Evolutionary conservation across 2,888 invertebrate species (phyloP), one percentile per base, ranked within the genome.

Genomic region (Trissoscelio sp.): DNA sequence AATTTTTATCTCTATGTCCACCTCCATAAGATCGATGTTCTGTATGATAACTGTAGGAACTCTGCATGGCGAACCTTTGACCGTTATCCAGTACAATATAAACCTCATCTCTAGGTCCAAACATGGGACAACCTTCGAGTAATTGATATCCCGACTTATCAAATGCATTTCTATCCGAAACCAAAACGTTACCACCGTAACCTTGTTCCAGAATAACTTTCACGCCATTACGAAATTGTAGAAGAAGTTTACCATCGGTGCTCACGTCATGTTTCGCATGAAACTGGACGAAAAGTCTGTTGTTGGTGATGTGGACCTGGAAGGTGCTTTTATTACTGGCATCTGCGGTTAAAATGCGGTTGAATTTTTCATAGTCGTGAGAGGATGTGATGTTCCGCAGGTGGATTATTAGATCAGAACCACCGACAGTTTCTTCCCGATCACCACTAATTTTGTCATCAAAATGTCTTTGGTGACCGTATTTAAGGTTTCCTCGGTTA

Each of bases 201-300:
- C 77, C 70, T 77, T 90, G 86, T 16, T 87, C 85, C 24, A 90
- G 81, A 3, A 88, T 87, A 3, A 89, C 88, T 75, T 77, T 85
- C 3, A 86, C 83, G 0, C 89, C 88, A 14, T 89, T 87, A 18
- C 86, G 84, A 51, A 90, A 88, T 28, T 90, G 88, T 3, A 90
- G 83, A 62, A 87, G 88, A 6, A 89, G 87, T 18, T 77, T 87
- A 0, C 84, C 83, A 18, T 89, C 88, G 0, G 72, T 80, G 0
- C 86, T 79, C 0, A 86, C 75, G 2, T 88, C 79, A 64, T 88
- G 86, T 62, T 86, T 86, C 0, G 86, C 89, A 20, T 86, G 81
- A 42, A 90, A 90, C 14, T 84, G 83, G 0, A 89, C 86, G 37
- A 87, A 89, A 4, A 88, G 85, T 22, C 81, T 83, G 0, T 88